A percentile compares a stretch with the other conserved stretches of the same genome.
Conservation (phyloP, 30 jellyfish, hydroid and myxozoan species). For the Catostylus mosaicus region DNA sequence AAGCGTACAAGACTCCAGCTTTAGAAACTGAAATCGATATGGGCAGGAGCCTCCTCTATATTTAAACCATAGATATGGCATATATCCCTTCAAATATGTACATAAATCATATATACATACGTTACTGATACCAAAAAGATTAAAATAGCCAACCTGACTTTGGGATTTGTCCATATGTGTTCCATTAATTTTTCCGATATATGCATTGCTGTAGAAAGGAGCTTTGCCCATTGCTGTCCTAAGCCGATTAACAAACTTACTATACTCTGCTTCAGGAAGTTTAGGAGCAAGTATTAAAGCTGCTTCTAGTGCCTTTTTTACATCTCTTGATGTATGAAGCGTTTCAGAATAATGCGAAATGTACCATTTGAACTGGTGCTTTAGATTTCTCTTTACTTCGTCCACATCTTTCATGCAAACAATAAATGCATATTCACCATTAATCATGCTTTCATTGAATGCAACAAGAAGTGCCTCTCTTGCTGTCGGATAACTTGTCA, state of each 20-base stretch:
- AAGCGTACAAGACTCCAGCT: no score
- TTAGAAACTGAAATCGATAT: no score
- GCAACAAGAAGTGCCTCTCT: conserved; percentile 92
- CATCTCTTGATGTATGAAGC: conserved; percentile 37
- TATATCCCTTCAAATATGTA: no score
- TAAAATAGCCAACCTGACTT: conserved; percentile 25
- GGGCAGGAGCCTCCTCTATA: no score
- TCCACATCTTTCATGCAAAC: conserved; percentile 78
- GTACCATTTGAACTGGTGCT: conserved; percentile 82
- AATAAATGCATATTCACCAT: conserved; percentile 83
- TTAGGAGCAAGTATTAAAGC: conserved; percentile 71
- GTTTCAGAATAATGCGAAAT: conserved; percentile 67
- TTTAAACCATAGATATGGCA: no score
- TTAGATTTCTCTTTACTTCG: conserved; percentile 63
- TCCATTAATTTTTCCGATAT: conserved; percentile 71
- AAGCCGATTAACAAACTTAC: conserved; percentile 39
- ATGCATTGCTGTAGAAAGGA: conserved; percentile 60
- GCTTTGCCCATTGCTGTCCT: conserved; percentile 56
- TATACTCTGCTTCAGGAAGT: conserved; percentile 37
- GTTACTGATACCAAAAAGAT: no score
- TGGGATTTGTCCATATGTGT: conserved; percentile 57
- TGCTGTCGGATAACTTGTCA: conserved; percentile 74
- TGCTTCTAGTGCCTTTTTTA: conserved; percentile 58
- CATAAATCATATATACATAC: no score
- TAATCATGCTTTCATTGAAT: conserved; percentile 63